A percentile compares a stretch with the other conserved stretches of the same genome.
Conservation (phyloP, 2,888 invertebrate species). For the Philonicus albiceps region DNA sequence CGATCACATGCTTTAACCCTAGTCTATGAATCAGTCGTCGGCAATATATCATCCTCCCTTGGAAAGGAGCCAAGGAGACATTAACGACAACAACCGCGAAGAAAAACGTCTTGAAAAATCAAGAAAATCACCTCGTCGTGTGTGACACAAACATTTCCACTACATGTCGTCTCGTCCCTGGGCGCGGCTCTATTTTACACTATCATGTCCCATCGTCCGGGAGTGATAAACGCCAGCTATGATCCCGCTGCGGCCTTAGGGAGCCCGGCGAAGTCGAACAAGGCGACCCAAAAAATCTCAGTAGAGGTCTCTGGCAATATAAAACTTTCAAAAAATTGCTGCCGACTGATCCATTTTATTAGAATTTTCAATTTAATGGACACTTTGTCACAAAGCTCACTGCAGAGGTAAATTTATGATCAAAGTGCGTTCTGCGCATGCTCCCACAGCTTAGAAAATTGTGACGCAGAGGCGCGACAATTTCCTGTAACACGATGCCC, state of each 20-base stretch:
- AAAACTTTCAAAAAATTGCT: not conserved
- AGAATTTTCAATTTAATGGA: slow-evolving; percentile 23
- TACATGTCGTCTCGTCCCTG: not conserved
- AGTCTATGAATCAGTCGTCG: slow-evolving; percentile 39
- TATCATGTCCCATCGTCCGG: not conserved
- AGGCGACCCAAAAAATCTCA: slow-evolving; percentile 18
- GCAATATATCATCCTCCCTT: slow-evolving; percentile 41
- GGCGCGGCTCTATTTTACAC: not conserved
- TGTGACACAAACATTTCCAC: slow-evolving; percentile 36
- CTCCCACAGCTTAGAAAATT: not conserved
- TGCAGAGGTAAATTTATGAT: not conserved
- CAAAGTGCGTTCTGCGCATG: not conserved
- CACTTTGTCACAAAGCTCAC: not conserved
- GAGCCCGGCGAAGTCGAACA: not conserved
- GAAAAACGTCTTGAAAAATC: slow-evolving; percentile 14
- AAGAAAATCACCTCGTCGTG: slow-evolving; percentile 42
- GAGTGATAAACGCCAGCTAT: slow-evolving; percentile 1
- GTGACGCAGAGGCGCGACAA: not conserved
- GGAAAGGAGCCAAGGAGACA: slow-evolving; percentile 44
- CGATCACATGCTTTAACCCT: slow-evolving; percentile 27
- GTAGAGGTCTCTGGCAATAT: slow-evolving; percentile 20
- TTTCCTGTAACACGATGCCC: not conserved
- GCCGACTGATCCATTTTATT: not conserved
- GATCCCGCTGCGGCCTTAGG: not conserved
- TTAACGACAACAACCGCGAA: slow-evolving; percentile 19